A percentile compares a stretch with the other conserved stretches of the same genome.
Evolutionary conservation across 2,888 invertebrate genomes (phyloP).

Genomic region (Trissonchulus sp.): DNA sequence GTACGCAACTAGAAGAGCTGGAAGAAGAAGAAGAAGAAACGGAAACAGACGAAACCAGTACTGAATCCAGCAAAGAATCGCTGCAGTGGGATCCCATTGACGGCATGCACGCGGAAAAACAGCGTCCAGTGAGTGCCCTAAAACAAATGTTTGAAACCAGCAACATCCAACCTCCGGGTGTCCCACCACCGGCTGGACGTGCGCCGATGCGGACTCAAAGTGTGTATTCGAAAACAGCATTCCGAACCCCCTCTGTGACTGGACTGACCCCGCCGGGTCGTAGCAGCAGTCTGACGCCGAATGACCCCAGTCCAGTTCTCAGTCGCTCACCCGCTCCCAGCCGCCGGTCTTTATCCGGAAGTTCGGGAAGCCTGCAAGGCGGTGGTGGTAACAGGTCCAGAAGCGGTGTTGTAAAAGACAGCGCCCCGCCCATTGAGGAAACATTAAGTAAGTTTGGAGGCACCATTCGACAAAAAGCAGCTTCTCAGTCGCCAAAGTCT

Average conservation of each 20-base stretch:
- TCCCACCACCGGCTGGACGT: background rate
- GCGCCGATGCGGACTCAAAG: background rate
- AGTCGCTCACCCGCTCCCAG: background rate
- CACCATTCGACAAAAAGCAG: background rate
- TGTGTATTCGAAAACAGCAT: background rate
- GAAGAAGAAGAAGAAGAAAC: slow-evolving; percentile 27
- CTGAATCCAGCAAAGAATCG: background rate
- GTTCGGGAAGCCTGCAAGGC: too few relatives aligned
- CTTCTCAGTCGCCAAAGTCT: background rate
- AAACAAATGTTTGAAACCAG: slow-evolving; percentile 44
- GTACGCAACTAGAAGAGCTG: slow-evolving; percentile 34
- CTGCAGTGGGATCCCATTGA: slow-evolving; percentile 37
- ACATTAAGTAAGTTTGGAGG: background rate
- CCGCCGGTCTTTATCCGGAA: background rate
- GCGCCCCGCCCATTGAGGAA: background rate
- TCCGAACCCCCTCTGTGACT: background rate
- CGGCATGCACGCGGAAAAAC: slow-evolving; percentile 51
- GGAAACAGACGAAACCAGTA: background rate
- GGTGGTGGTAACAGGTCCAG: too few relatives aligned
- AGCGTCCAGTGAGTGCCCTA: slow-evolving; percentile 46
- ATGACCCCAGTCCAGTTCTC: background rate
- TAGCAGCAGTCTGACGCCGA: background rate
- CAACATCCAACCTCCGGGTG: background rate
- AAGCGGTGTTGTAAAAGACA: background rate
- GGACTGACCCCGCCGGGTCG: background rate